These are phyloP conservation scores for Pipa parva DNA, from an alignment of 2,113 vertebrate species.

Conservation along the genomic window DNA sequence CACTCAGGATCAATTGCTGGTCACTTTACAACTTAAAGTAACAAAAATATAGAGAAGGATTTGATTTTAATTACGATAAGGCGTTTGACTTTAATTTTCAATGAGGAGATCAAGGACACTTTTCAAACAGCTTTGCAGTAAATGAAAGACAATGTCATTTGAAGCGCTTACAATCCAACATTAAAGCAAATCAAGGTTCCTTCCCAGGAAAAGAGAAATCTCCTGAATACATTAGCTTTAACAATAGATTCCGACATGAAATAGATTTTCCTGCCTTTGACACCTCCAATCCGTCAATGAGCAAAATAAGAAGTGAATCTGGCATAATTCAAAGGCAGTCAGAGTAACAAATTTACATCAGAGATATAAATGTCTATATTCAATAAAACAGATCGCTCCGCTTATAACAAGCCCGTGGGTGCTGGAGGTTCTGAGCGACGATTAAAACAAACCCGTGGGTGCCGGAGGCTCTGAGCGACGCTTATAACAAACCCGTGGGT, in stretches of 20 bases:
- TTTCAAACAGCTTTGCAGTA: conserved; percentile 50
- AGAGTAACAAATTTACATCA: conserved; percentile 96
- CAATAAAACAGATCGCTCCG: too few relatives aligned
- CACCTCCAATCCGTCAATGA: conserved; percentile 70
- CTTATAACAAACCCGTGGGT: too few relatives aligned
- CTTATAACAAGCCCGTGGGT: too few relatives aligned
- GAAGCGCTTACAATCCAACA: conserved; percentile 62
- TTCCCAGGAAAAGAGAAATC: conserved; percentile 58
- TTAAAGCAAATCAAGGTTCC: not conserved
- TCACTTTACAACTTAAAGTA: too few relatives aligned
- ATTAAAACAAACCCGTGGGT: too few relatives aligned
- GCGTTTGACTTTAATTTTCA: conserved; percentile 55
- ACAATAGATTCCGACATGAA: conserved; percentile 78
- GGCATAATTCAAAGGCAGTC: conserved; percentile 82
- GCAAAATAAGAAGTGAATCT: conserved; percentile 76
- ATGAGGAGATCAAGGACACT: conserved; percentile 57
- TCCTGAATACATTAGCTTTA: conserved; percentile 60
- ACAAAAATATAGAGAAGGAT: not conserved
- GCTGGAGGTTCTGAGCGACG: too few relatives aligned
- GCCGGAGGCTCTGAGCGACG: too few relatives aligned
- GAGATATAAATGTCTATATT: too few relatives aligned
- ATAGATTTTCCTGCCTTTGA: too few relatives aligned
- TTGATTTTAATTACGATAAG: conserved; percentile 16
- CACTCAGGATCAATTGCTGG: too few relatives aligned
- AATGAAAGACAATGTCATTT: conserved; percentile 54